Evolutionary conservation across 35 echinoderm and acorn worm species (phyloP).

Genomic region (Hemicentrotus pulcherrimus): DNA sequence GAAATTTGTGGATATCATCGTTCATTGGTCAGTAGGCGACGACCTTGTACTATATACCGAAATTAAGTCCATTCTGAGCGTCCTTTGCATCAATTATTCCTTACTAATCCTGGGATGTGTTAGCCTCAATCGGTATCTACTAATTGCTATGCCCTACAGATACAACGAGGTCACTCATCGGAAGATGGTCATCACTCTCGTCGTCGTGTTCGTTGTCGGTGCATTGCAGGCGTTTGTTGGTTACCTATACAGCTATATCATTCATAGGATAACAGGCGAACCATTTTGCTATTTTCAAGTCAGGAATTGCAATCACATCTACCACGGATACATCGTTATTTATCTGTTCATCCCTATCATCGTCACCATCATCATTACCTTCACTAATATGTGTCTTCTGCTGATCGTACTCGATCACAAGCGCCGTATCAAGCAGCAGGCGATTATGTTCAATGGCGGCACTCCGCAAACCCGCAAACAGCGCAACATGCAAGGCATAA

Average conservation of each 20-base stretch:
- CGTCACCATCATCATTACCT: conserved; percentile 29
- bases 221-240: background rate
- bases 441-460: background rate
- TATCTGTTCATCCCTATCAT: background rate
- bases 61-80: background rate
- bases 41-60: no score
- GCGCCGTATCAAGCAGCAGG: background rate
- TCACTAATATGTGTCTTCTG: background rate
- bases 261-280: background rate
- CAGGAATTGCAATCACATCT: background rate
- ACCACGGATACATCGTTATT: background rate
- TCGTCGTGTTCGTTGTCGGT: background rate
- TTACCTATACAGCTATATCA: background rate
- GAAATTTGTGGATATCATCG: background rate
- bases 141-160: background rate
- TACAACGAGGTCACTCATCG: background rate
- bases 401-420: conserved; percentile 33
- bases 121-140: conserved; percentile 21
- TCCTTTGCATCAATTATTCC: conserved; percentile 25
- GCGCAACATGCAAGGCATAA: background rate
- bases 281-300: conserved; percentile 32
- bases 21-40: background rate
- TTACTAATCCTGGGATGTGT: conserved; percentile 26
- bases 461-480: background rate
- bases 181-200: conserved; percentile 1